Evolutionary conservation across 2,113 vertebrate genomes (phyloP).

Genomic region (Platichthys stellatus): DNA sequence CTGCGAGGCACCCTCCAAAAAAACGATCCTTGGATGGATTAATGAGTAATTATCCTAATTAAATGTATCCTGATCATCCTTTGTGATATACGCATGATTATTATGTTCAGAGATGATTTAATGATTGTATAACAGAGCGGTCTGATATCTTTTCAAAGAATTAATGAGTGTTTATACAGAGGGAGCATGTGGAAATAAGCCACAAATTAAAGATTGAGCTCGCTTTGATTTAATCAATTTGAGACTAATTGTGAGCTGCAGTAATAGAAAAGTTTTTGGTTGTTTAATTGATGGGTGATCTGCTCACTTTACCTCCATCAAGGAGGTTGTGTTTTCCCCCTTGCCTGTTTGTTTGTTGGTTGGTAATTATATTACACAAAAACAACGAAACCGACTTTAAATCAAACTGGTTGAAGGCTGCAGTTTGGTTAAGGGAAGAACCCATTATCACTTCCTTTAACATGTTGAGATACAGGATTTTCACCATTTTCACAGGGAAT

Average conservation of each 20-base stretch:
- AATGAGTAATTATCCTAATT: constrained; percentile 79
- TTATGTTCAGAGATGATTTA: constrained; percentile 75
- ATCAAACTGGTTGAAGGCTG: background rate
- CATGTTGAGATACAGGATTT: too few species aligned
- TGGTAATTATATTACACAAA: background rate
- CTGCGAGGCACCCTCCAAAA: constrained; percentile 47
- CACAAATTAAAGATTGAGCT: constrained; percentile 69
- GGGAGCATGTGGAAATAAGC: constrained; percentile 58
- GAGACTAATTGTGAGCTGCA: constrained; percentile 51
- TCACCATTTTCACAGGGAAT: too few species aligned
- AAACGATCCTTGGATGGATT: constrained; percentile 56
- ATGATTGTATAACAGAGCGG: constrained; percentile 62
- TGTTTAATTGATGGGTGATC: constrained; percentile 13
- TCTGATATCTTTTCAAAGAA: constrained; percentile 65
- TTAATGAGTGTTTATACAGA: constrained; percentile 66
- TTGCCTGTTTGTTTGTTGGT: background rate
- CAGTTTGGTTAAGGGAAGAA: too few species aligned
- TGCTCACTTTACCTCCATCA: background rate
- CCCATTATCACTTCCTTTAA: too few species aligned
- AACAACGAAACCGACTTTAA: background rate
- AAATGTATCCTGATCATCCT: constrained; percentile 75
- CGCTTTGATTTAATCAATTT: constrained; percentile 64
- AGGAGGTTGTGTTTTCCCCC: background rate
- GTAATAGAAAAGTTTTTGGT: constrained; percentile 37
- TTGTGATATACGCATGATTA: constrained; percentile 72